A percentile compares a stretch with the other conserved stretches of the same genome.
Conservation (phyloP, 2,888 invertebrate genomes). For the Trachelus tabidus region DNA sequence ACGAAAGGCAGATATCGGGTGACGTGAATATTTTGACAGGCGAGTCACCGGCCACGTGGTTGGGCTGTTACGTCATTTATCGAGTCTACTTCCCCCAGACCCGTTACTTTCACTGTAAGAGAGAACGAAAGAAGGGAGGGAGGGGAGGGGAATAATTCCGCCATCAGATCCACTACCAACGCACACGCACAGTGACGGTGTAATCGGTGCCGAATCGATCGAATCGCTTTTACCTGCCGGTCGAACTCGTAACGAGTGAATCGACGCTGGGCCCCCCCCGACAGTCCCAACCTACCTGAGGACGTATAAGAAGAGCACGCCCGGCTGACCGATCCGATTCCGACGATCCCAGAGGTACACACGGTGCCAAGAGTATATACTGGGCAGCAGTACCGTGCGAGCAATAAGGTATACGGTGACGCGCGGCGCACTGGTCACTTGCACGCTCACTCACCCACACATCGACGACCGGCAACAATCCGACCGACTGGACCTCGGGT, state of each 20-base stretch:
- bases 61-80: not conserved
- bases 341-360: not conserved
- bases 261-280: not conserved
- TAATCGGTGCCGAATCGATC: not conserved
- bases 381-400: not conserved
- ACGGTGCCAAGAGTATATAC: too few species aligned
- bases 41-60: not conserved
- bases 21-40: not conserved
- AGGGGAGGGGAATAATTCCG: not conserved
- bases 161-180: not conserved
- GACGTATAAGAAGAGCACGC: not conserved
- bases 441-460: not conserved
- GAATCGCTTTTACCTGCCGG: not conserved
- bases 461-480: not conserved
- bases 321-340: not conserved
- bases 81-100: not conserved
- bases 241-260: not conserved
- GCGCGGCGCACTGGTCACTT: not conserved
- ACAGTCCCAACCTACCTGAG: not conserved
- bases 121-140: not conserved
- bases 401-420: not conserved
- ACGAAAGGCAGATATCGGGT: not conserved
- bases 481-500: not conserved
- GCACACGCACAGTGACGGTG: not conserved
- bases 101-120: not conserved